Evolutionary conservation across 2,888 invertebrate genomes (phyloP).

Genomic region (Scrobipalpa atriplicella): DNA sequence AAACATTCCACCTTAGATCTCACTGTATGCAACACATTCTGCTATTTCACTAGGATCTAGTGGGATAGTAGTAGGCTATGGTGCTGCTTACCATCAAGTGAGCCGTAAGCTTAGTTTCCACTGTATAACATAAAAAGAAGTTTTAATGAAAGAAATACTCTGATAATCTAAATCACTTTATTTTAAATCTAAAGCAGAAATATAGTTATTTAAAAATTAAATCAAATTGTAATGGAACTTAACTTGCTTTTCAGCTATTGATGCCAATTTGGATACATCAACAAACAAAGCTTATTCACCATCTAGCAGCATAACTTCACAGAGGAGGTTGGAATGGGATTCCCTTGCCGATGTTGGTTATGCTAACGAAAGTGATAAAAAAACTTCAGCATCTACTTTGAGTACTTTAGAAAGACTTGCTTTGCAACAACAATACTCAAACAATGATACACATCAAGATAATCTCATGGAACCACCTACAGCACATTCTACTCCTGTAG

Average conservation of each 20-base stretch:
- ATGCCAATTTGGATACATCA: constrained; percentile 66
- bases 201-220: no score
- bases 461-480: constrained; percentile 69
- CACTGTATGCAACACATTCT: no score
- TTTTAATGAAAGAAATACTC: no score
- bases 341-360: constrained; percentile 94
- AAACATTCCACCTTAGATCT: no score
- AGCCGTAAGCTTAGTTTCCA: no score
- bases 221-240: neutral
- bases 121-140: no score
- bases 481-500: constrained; percentile 80
- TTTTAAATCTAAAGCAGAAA: no score
- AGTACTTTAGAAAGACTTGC: constrained; percentile 86
- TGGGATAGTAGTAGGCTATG: no score
- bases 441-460: constrained; percentile 63
- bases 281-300: constrained; percentile 83
- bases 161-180: no score
- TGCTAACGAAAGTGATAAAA: constrained; percentile 81
- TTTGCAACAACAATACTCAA: constrained; percentile 75
- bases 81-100: no score
- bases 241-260: constrained; percentile 62
- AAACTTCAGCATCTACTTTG: constrained; percentile 73
- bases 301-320: constrained; percentile 88
- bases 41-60: no score
- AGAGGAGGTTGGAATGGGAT: constrained; percentile 92